Conservation (phyloP, 2,797 vertebrate species). For the Parauchenoglanis punctatus region DNA sequence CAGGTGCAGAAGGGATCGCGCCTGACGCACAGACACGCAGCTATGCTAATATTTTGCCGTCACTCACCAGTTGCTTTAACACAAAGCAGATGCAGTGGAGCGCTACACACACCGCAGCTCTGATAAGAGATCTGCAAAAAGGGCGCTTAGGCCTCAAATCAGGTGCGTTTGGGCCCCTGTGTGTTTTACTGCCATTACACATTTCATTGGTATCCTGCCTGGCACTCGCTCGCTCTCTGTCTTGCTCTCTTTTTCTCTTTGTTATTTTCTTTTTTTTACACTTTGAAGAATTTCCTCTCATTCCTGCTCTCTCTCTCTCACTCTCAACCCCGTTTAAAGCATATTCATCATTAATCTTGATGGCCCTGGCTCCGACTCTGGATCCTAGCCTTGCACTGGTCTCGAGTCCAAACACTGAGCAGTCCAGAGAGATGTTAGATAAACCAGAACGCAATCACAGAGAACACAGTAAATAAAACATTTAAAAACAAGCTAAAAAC, state of each 20-base stretch:
- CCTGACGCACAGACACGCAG: slow-evolving; percentile 25
- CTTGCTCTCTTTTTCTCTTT: neutral
- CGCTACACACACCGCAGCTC: slow-evolving; percentile 1
- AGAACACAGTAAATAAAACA: slow-evolving; percentile 6
- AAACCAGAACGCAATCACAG: slow-evolving; percentile 1
- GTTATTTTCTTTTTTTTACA: neutral
- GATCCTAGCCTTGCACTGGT: slow-evolving; percentile 15
- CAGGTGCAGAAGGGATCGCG: slow-evolving; percentile 52
- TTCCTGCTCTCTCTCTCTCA: neutral
- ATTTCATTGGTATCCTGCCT: slow-evolving; percentile 27
- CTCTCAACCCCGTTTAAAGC: slow-evolving; percentile 13
- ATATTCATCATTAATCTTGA: slow-evolving; percentile 42
- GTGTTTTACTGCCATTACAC: slow-evolving; percentile 37
- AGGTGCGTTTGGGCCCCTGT: slow-evolving; percentile 13
- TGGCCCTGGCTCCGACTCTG: slow-evolving; percentile 21
- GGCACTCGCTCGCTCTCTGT: neutral
- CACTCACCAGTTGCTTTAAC: slow-evolving; percentile 54
- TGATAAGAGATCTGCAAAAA: slow-evolving; percentile 43
- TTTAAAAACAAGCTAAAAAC: slow-evolving; percentile 15
- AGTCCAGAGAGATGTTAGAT: slow-evolving; percentile 26
- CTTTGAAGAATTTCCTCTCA: slow-evolving; percentile 20
- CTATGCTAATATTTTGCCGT: slow-evolving; percentile 53
- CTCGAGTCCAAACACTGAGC: slow-evolving; percentile 24
- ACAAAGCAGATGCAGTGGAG: slow-evolving; percentile 47
- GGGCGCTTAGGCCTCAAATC: slow-evolving; percentile 3